phyloP scores from a whole-genome alignment of 2,113 vertebrate species.

The Cololabis saira region DNA sequence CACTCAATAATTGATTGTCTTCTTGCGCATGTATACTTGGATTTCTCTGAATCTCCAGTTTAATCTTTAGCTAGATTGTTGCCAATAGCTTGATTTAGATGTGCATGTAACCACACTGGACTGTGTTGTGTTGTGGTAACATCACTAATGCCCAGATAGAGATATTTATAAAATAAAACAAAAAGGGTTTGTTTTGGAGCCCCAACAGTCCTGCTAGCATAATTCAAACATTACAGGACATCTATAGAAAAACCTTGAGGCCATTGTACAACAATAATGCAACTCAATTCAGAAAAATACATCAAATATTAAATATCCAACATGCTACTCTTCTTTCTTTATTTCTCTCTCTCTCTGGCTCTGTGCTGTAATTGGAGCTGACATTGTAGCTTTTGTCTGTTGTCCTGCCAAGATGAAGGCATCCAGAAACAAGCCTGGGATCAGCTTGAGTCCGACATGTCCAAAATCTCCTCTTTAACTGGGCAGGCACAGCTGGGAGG shows the following conservation, averaged over 20 bases:
- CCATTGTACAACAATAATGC: conserved; percentile 6
- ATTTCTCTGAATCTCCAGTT: no score
- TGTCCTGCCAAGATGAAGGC: conserved; percentile 58
- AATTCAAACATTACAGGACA: conserved; percentile 9
- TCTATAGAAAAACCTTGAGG: conserved; percentile 1
- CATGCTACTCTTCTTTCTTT: not conserved
- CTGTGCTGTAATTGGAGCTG: conserved; percentile 39
- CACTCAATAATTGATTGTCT: no score
- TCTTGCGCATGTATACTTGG: no score
- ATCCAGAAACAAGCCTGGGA: conserved; percentile 44
- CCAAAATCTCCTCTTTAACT: conserved; percentile 17
- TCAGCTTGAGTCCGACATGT: conserved; percentile 40
- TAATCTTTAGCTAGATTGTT: no score
- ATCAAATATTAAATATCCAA: conserved; percentile 20
- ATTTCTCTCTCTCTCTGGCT: not conserved
- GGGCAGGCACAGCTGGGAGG: conserved; percentile 40
- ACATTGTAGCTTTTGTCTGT: conserved; percentile 57
- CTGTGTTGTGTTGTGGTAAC: conserved; percentile 1
- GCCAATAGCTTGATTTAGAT: no score
- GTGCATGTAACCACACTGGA: no score
- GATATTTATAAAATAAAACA: conserved; percentile 18
- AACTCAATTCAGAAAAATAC: conserved; percentile 30
- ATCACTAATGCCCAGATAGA: not conserved
- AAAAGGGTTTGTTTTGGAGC: not conserved
- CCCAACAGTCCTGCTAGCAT: not conserved